A percentile compares a stretch with the other conserved stretches of the same genome.
phyloP scores from a whole-genome alignment of 2,888 invertebrate genomes.

The Onchidella celtica region DNA sequence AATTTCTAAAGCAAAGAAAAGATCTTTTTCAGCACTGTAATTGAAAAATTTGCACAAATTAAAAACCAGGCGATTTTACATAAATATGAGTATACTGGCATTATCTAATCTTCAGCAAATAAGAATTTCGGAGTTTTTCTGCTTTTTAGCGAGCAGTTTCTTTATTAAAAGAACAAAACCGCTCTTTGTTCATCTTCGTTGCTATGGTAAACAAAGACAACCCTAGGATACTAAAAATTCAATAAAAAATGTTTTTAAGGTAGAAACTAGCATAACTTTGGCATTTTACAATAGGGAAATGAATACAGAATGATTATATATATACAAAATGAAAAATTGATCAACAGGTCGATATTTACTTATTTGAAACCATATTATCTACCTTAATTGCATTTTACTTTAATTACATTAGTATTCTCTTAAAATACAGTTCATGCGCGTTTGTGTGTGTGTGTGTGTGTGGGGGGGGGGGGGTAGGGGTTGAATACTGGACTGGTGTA shows the following conservation, averaged over 20 bases:
- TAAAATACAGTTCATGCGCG: no score
- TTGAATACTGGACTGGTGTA: no score
- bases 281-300: background rate
- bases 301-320: background rate
- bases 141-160: background rate
- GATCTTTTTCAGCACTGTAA: no score
- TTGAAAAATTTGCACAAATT: no score
- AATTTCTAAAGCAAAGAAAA: no score
- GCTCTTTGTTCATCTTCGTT: background rate
- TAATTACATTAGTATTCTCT: no score
- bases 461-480: no score
- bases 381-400: no score
- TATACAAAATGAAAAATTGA: background rate
- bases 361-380: background rate
- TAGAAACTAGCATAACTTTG: background rate
- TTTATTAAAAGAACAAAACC: background rate
- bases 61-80: no score
- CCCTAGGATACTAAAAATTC: background rate
- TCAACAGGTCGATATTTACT: background rate
- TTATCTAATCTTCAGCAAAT: background rate
- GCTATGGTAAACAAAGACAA: background rate
- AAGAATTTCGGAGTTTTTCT: background rate
- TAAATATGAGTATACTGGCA: no score
- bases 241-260: background rate
- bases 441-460: no score